Evolutionary conservation across 2,113 vertebrate genomes (phyloP).

Genomic region (Eira barbara): DNA sequence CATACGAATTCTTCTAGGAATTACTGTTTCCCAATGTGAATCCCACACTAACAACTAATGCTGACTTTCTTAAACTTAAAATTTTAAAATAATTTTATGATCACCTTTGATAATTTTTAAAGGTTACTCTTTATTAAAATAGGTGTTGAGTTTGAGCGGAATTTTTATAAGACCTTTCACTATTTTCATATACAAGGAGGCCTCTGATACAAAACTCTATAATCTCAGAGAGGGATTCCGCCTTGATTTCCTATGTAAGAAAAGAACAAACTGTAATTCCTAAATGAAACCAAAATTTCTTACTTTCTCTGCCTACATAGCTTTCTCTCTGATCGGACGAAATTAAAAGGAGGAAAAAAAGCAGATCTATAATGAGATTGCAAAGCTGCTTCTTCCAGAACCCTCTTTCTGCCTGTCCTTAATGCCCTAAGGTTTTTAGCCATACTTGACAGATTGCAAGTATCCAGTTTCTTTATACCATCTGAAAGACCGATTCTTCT

Average conservation of each 20-base stretch:
- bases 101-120: not conserved
- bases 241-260: not conserved
- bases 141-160: not conserved
- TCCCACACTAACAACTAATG: not conserved
- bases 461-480: constrained; percentile 1
- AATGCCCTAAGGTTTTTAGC: constrained; percentile 15
- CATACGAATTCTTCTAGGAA: not conserved
- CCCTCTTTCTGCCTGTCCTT: not conserved
- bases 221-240: not conserved
- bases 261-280: not conserved
- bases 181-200: not conserved
- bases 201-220: not conserved
- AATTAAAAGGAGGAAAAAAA: constrained; percentile 8
- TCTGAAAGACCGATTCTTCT: constrained; percentile 54
- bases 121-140: not conserved
- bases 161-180: not conserved
- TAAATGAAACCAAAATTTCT: constrained; percentile 37
- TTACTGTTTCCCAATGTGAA: not conserved
- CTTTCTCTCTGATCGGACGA: not conserved
- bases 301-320: constrained; percentile 2
- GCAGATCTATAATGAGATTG: not conserved
- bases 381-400: not conserved
- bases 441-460: constrained; percentile 34
- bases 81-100: not conserved
- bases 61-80: not conserved